phyloP scores from a whole-genome alignment of 37 sponge, comb jelly and placozoan species.

The Agelas oroides region DNA sequence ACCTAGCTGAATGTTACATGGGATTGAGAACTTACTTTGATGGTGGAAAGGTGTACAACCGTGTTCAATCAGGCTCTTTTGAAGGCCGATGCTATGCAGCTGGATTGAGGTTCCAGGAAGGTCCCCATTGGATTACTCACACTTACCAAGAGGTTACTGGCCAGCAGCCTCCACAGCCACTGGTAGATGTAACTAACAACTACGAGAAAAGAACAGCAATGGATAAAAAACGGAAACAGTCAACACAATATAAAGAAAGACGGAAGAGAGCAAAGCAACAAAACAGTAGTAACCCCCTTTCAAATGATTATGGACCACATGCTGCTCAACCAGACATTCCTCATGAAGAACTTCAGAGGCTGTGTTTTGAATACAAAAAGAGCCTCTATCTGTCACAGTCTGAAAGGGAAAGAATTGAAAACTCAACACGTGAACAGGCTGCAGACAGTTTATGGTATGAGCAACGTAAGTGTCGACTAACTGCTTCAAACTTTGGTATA shows the following conservation, averaged over 20 bases:
- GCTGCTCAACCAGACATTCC: constrained; percentile 23
- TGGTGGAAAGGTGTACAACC: no score
- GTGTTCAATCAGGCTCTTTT: no score
- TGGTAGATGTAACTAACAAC: background rate
- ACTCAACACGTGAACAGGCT: background rate
- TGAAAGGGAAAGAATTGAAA: background rate
- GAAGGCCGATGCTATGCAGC: constrained; percentile 21
- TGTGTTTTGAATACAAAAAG: constrained; percentile 18
- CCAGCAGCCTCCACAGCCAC: no score
- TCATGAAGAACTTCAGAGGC: no score
- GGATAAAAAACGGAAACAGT: background rate
- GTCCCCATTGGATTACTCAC: constrained; percentile 18
- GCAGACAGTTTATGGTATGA: no score
- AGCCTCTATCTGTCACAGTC: background rate
- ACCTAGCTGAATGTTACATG: no score
- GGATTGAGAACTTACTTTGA: no score
- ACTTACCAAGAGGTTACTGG: background rate
- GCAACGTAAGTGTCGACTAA: no score
- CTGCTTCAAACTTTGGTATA: no score
- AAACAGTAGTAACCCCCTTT: background rate
- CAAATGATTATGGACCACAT: constrained; percentile 22
- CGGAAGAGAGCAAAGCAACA: background rate
- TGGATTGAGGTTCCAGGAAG: constrained; percentile 25
- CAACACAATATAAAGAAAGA: background rate
- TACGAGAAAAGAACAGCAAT: background rate